Conservation (phyloP, 2,113 vertebrate genomes). For the Vidua chalybeata region DNA sequence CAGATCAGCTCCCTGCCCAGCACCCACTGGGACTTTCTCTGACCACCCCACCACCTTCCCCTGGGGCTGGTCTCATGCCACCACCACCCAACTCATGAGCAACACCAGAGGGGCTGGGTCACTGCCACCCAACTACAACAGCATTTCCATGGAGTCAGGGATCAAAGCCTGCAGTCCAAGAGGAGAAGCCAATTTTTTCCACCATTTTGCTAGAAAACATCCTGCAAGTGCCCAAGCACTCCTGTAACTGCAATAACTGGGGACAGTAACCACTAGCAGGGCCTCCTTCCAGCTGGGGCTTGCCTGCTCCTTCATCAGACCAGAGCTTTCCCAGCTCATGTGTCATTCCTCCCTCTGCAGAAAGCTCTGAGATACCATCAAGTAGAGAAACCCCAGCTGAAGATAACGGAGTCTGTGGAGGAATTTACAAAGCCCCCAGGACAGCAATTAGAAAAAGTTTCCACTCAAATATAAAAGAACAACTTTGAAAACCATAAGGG, state of each 20-base stretch:
- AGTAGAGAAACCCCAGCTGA: neutral
- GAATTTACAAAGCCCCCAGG: neutral
- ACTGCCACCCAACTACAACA: neutral
- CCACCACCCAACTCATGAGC: neutral
- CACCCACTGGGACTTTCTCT: neutral
- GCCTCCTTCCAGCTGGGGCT: neutral
- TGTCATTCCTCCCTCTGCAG: neutral
- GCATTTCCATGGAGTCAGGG: neutral
- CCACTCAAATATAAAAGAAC: neutral
- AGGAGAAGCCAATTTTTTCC: neutral
- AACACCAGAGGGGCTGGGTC: neutral
- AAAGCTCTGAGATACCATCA: neutral
- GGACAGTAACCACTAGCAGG: neutral
- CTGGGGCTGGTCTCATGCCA: neutral
- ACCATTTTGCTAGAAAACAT: neutral
- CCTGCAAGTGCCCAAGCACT: accelerated
- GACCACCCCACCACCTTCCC: accelerated
- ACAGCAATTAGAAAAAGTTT: neutral
- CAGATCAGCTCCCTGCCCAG: neutral
- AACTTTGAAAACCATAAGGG: neutral
- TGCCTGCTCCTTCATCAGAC: neutral
- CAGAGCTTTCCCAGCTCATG: neutral
- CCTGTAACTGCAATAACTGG: neutral
- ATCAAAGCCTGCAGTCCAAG: neutral
- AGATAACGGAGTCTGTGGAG: accelerated